A percentile compares a stretch with the other conserved stretches of the same genome.
phyloP scores from a whole-genome alignment of 2,888 invertebrate genomes.

The Drosophila nigritarsus region DNA sequence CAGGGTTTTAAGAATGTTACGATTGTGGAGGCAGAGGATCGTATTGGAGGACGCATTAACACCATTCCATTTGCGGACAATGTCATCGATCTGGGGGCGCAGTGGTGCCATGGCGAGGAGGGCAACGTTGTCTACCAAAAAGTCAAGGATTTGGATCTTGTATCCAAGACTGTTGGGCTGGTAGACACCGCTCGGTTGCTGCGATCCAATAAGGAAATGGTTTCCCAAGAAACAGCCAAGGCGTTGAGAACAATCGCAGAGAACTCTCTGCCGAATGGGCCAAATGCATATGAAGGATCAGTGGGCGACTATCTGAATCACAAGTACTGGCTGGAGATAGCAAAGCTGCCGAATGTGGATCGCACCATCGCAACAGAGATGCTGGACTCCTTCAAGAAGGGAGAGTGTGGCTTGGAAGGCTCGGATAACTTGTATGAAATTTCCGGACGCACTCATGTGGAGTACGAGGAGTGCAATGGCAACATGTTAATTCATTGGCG shows the following conservation, averaged over 20 bases:
- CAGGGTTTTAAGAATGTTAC: conserved; percentile 85
- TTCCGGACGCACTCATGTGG: conserved; percentile 87
- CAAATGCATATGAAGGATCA: conserved; percentile 69
- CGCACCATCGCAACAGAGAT: conserved; percentile 85
- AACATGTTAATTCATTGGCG: conserved; percentile 90
- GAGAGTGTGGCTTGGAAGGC: conserved; percentile 85
- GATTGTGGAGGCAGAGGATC: conserved; percentile 88
- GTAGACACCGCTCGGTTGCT: conserved; percentile 68
- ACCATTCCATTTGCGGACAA: conserved; percentile 86
- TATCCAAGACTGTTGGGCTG: conserved; percentile 64
- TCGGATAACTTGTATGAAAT: conserved; percentile 88
- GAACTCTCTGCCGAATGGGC: conserved; percentile 7
- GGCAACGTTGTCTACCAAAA: conserved; percentile 87
- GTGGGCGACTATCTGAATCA: conserved; percentile 79
- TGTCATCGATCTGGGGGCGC: conserved; percentile 90
- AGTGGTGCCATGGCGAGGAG: conserved; percentile 89
- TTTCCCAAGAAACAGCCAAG: conserved; percentile 76
- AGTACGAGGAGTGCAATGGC: conserved; percentile 89
- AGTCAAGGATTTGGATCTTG: conserved; percentile 82
- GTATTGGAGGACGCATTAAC: conserved; percentile 88
- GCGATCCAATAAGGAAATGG: conserved; percentile 82
- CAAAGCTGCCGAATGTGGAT: conserved; percentile 71
- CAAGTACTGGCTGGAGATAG: conserved; percentile 68
- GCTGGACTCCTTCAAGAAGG: conserved; percentile 87
- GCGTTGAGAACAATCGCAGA: conserved; percentile 27